These are phyloP conservation scores for Bombus terrestris DNA, from an alignment of 1,140 invertebrate genomes.

Conservation along the genomic window DNA sequence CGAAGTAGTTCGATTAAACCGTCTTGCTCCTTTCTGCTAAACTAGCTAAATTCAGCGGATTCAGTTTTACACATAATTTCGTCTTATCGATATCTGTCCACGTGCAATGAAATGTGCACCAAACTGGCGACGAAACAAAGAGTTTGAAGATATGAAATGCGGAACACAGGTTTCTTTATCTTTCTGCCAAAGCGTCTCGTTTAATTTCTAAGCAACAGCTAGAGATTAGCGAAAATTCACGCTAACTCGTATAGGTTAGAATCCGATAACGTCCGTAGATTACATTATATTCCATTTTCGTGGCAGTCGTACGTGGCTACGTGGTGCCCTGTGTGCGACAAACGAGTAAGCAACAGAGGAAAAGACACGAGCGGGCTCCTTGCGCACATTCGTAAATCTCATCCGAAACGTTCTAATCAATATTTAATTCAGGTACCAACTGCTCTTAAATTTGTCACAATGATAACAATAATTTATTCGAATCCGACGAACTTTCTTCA, in stretches of 20 bases:
- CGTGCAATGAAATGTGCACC: not conserved
- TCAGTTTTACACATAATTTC: not conserved
- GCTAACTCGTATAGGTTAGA: conserved; percentile 17
- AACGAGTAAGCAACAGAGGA: conserved; percentile 57
- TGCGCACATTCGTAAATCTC: conserved; percentile 48
- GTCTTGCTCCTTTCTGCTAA: not conserved
- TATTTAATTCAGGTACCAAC: conserved; percentile 26
- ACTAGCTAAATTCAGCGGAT: not conserved
- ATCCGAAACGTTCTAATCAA: conserved; percentile 34
- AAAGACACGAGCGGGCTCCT: conserved; percentile 52
- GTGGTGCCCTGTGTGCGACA: conserved; percentile 64
- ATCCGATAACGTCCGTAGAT: not conserved
- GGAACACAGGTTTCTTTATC: conserved; percentile 5
- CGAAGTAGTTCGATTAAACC: not conserved
- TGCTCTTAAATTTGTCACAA: too few relatives aligned
- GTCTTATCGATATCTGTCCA: not conserved
- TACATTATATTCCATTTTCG: not conserved
- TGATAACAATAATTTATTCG: too few relatives aligned
- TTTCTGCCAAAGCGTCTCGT: not conserved
- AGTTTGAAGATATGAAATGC: conserved; percentile 24
- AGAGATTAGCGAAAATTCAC: not conserved
- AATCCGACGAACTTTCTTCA: not conserved
- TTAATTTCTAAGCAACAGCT: not conserved
- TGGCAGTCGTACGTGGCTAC: conserved; percentile 43
- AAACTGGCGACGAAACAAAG: too few relatives aligned